These are phyloP conservation scores for Neuroscelio doddi DNA, from an alignment of 2,888 invertebrate genomes.

Conservation along the genomic window DNA sequence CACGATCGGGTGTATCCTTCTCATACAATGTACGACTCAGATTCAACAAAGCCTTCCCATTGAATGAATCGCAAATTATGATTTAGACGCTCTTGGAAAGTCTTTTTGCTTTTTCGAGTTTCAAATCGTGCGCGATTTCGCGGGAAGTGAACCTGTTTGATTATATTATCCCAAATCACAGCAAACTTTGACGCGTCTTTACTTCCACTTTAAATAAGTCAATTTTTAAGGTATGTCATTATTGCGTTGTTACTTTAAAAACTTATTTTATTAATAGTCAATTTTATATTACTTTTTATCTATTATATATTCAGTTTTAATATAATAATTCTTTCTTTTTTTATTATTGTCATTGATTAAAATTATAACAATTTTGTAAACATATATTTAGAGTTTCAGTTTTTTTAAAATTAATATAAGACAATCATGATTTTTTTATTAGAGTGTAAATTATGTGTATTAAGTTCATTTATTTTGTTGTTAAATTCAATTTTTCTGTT, in stretches of 20 bases:
- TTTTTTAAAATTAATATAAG: too few species aligned
- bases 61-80: conserved; percentile 27
- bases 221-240: conserved; percentile 24
- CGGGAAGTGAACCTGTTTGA: conserved; percentile 8
- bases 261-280: too few species aligned
- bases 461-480: too few species aligned
- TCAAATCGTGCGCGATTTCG: conserved; percentile 7
- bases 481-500: too few species aligned
- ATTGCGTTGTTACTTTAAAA: neutral
- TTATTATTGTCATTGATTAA: too few species aligned
- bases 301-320: too few species aligned
- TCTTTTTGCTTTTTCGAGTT: conserved; percentile 2
- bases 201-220: conserved; percentile 22
- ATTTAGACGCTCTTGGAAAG: conserved; percentile 20
- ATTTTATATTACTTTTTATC: too few species aligned
- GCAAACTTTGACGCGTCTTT: neutral
- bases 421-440: too few species aligned
- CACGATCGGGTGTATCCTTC: conserved; percentile 22
- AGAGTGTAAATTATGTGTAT: too few species aligned
- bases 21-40: conserved; percentile 22
- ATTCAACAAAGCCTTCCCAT: conserved; percentile 37
- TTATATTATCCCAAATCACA: neutral
- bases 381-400: too few species aligned
- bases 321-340: too few species aligned
- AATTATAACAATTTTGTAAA: too few species aligned